These are phyloP conservation scores for Cyanocitta stelleri DNA, from an alignment of 2,113 vertebrate species.

Conservation along the genomic window DNA sequence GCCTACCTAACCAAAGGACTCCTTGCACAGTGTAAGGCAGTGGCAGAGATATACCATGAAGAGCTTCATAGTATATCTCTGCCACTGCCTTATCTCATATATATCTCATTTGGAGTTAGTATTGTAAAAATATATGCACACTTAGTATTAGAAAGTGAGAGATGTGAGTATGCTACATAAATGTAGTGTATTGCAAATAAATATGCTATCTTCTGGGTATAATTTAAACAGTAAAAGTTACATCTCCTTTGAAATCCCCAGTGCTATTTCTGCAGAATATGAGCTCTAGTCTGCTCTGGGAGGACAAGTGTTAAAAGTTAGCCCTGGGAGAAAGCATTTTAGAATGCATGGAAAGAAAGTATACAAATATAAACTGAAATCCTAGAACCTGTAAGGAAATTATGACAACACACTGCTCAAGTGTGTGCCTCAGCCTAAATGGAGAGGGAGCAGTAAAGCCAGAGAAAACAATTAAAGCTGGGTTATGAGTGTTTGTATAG, in stretches of 20 bases:
- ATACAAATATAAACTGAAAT: neutral
- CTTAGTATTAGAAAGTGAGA: neutral
- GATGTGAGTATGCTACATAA: neutral
- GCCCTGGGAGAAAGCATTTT: neutral
- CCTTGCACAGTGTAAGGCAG: neutral
- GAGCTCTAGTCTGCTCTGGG: neutral
- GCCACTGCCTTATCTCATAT: too few relatives aligned
- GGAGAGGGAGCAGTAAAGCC: neutral
- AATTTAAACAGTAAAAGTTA: neutral
- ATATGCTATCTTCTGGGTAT: neutral
- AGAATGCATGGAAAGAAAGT: neutral
- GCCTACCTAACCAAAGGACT: neutral
- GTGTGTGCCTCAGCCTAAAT: neutral
- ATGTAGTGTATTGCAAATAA: neutral
- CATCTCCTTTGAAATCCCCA: neutral
- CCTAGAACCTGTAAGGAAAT: neutral
- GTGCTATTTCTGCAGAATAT: neutral
- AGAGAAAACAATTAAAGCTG: neutral
- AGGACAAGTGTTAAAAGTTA: neutral
- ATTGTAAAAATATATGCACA: neutral
- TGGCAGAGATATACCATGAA: neutral
- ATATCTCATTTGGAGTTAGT: neutral
- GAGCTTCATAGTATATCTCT: neutral
- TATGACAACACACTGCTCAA: neutral
- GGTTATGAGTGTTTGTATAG: neutral